These are phyloP conservation scores for Tetragonula clypearis DNA, from an alignment of 1,140 invertebrate genomes.

Conservation along the genomic window DNA sequence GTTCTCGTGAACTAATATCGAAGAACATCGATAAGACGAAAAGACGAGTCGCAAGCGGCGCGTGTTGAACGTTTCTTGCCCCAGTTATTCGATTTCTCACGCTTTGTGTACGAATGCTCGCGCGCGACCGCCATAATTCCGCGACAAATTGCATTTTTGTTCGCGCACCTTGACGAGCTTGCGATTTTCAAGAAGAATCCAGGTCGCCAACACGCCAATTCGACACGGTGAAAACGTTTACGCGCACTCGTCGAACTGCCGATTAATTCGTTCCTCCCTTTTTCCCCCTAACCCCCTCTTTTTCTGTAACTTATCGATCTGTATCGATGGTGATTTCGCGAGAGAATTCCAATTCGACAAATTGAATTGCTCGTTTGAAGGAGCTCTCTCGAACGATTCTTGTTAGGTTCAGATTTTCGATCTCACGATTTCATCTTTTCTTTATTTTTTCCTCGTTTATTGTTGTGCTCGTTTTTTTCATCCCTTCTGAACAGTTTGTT, in stretches of 20 bases:
- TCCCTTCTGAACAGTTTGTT: too few relatives aligned
- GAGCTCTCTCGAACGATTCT: not conserved
- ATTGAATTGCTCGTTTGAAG: not conserved
- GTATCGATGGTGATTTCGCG: not conserved
- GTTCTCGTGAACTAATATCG: not conserved
- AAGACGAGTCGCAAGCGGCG: conserved; percentile 6
- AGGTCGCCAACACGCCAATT: conserved; percentile 3
- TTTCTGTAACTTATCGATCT: not conserved
- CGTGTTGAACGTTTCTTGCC: conserved; percentile 4
- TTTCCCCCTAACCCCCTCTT: too few relatives aligned
- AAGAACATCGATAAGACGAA: conserved; percentile 13
- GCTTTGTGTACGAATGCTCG: not conserved
- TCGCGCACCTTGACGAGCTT: conserved; percentile 13
- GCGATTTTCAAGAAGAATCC: conserved; percentile 22
- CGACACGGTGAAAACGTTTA: not conserved
- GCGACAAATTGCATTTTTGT: conserved; percentile 43
- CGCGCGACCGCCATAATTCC: not conserved
- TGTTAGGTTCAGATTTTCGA: too few relatives aligned
- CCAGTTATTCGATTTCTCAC: conserved; percentile 27
- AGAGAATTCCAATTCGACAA: not conserved
- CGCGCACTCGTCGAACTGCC: not conserved
- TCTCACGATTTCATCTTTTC: not conserved
- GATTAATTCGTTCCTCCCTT: not conserved
- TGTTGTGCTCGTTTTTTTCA: too few relatives aligned
- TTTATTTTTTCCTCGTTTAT: too few relatives aligned